These are phyloP conservation scores for Sigmodon hispidus DNA, from an alignment of 2,113 vertebrate species.

Conservation along the genomic window DNA sequence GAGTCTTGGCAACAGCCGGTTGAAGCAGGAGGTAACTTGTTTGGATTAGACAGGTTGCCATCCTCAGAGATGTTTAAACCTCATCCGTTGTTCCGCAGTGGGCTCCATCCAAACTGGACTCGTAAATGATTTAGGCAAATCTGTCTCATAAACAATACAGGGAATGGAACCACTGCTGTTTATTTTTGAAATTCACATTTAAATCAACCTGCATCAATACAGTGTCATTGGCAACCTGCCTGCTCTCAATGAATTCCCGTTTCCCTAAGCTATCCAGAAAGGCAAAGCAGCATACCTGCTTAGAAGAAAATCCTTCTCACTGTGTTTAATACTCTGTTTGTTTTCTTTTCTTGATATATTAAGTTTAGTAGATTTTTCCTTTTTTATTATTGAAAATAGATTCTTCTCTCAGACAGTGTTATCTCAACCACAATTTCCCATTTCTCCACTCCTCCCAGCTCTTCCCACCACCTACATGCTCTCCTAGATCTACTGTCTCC, in stretches of 20 bases:
- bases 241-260: not conserved
- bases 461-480: not conserved
- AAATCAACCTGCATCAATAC: slow-evolving; percentile 42
- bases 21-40: slow-evolving; percentile 58
- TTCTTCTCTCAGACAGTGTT: not conserved
- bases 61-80: slow-evolving; percentile 37
- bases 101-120: not conserved
- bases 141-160: not conserved
- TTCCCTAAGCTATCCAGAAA: not conserved
- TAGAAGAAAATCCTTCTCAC: slow-evolving; percentile 10
- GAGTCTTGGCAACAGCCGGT: slow-evolving; percentile 59
- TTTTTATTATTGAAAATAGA: not conserved
- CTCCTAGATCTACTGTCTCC: not conserved
- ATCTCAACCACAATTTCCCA: not conserved
- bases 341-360: not conserved
- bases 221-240: not conserved
- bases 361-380: not conserved
- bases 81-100: not conserved
- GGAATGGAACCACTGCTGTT: slow-evolving; percentile 44
- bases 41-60: slow-evolving; percentile 56
- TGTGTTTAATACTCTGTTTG: not conserved
- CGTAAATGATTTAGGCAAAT: slow-evolving; percentile 11
- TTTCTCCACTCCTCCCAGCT: not conserved
- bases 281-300: not conserved
- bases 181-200: slow-evolving; percentile 51